A percentile compares a stretch with the other conserved stretches of the same genome.
These are phyloP conservation scores for Orchestes rusci DNA, from an alignment of 2,888 invertebrate species.

Conservation along the genomic window DNA sequence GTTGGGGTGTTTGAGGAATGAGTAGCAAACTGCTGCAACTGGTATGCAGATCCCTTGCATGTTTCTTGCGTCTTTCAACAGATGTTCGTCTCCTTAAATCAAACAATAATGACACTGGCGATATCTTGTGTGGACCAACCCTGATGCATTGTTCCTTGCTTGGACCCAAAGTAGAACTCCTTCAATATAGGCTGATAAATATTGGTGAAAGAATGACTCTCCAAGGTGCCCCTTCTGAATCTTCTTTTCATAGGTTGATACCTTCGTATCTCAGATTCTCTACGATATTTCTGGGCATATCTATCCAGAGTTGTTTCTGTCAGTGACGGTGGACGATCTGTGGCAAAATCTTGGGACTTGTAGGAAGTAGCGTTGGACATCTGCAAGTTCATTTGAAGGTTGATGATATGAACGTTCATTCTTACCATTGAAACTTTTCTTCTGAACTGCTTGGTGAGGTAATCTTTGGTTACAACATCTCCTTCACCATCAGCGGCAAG, in stretches of 20 bases:
- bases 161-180: conserved; percentile 40
- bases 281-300: conserved; percentile 39
- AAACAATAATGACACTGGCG: background rate
- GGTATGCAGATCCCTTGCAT: conserved; percentile 53
- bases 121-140: conserved; percentile 23
- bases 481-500: conserved; percentile 15
- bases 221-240: conserved; percentile 39
- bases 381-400: conserved; percentile 20
- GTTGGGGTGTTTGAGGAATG: conserved; percentile 52
- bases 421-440: conserved; percentile 36
- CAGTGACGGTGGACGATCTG: conserved; percentile 21
- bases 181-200: conserved; percentile 36
- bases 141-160: conserved; percentile 39
- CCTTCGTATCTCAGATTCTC: conserved; percentile 38
- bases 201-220: conserved; percentile 42
- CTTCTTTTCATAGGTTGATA: conserved; percentile 31
- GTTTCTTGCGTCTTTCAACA: conserved; percentile 31
- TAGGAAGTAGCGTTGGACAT: conserved; percentile 37
- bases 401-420: background rate
- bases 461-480: conserved; percentile 19
- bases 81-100: conserved; percentile 34
- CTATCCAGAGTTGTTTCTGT: conserved; percentile 22
- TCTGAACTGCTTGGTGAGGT: conserved; percentile 35
- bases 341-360: conserved; percentile 32
- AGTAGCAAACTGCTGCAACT: conserved; percentile 52